Percentiles rank a stretch among this genome's conserved stretches.
Conservation (phyloP, 1,140 invertebrate genomes). For the Drosophila rufa region DNA sequence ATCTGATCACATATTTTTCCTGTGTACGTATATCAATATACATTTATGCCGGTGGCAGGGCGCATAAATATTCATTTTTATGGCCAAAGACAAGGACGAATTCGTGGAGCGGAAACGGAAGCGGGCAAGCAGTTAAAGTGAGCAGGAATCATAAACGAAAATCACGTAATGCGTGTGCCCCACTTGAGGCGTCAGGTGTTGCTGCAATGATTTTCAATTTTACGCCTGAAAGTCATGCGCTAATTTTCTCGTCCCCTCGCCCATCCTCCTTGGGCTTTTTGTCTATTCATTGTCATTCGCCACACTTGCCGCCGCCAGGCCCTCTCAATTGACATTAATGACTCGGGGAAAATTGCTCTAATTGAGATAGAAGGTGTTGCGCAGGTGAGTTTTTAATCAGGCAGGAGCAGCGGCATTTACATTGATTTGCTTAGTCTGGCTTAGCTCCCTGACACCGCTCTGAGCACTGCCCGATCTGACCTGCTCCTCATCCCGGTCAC, state of each 20-base stretch:
- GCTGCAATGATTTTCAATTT: slow-evolving; percentile 84
- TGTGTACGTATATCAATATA: slow-evolving; percentile 60
- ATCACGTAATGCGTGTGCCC: slow-evolving; percentile 71
- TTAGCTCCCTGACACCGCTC: neutral
- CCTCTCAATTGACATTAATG: slow-evolving; percentile 77
- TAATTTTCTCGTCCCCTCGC: slow-evolving; percentile 63
- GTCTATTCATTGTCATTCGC: slow-evolving; percentile 82
- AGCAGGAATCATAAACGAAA: slow-evolving; percentile 82
- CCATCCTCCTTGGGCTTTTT: slow-evolving; percentile 30
- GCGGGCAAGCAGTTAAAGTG: slow-evolving; percentile 79
- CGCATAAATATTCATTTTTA: slow-evolving; percentile 82
- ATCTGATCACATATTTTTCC: slow-evolving; percentile 1
- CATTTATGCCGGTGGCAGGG: slow-evolving; percentile 63
- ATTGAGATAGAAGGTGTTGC: slow-evolving; percentile 69
- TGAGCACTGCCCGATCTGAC: slow-evolving; percentile 9
- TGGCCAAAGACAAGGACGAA: slow-evolving; percentile 65
- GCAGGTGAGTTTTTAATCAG: slow-evolving; percentile 67
- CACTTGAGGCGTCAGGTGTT: slow-evolving; percentile 69
- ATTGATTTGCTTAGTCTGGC: slow-evolving; percentile 33
- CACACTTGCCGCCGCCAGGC: slow-evolving; percentile 42
- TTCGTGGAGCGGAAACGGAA: slow-evolving; percentile 30
- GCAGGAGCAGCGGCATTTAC: slow-evolving; percentile 21
- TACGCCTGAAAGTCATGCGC: slow-evolving; percentile 80
- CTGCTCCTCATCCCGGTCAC: slow-evolving; percentile 43
- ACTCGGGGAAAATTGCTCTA: slow-evolving; percentile 69